Percentiles rank a stretch among this genome's conserved stretches.
Evolutionary conservation across 37 sponge, comb jelly and placozoan genomes (phyloP).

Genomic region (Beroe ovata): DNA sequence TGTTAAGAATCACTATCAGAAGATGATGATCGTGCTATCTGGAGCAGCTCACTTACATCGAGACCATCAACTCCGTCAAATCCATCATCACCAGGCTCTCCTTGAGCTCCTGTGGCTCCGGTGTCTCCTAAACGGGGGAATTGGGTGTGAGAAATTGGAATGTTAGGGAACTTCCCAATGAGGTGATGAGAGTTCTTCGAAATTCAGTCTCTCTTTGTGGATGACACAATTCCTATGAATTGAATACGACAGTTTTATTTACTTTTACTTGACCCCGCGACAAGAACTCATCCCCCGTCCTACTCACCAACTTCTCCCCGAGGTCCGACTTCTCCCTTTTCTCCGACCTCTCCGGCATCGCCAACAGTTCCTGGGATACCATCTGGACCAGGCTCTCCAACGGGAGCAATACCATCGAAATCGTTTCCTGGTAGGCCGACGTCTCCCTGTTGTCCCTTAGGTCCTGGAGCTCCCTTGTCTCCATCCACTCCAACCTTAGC

Average conservation of each 20-base stretch:
- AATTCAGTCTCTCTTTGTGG: too few relatives aligned
- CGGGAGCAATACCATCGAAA: neutral
- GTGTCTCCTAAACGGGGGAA: slow-evolving; percentile 10
- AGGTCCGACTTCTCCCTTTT: neutral
- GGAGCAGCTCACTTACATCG: slow-evolving; percentile 33
- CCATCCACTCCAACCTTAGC: neutral
- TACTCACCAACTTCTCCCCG: slow-evolving; percentile 7
- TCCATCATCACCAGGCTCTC: slow-evolving; percentile 6
- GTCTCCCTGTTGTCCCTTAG: slow-evolving; percentile 46
- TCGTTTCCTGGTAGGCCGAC: neutral
- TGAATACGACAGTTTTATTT: too few relatives aligned
- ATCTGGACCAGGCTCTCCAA: slow-evolving; percentile 11
- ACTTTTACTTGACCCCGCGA: too few relatives aligned
- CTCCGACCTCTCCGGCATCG: slow-evolving; percentile 14
- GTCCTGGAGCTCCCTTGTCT: slow-evolving; percentile 65
- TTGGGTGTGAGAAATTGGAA: neutral
- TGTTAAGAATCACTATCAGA: too few relatives aligned
- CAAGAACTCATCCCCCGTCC: neutral
- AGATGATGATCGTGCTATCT: too few relatives aligned
- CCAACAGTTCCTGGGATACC: neutral
- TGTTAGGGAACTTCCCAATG: too few relatives aligned
- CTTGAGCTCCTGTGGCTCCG: slow-evolving; percentile 45
- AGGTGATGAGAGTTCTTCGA: too few relatives aligned
- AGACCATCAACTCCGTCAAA: slow-evolving; percentile 65
- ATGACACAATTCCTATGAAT: too few relatives aligned